Conservation (phyloP, 1,140 invertebrate species). For the Brachionus plicatilis region DNA sequence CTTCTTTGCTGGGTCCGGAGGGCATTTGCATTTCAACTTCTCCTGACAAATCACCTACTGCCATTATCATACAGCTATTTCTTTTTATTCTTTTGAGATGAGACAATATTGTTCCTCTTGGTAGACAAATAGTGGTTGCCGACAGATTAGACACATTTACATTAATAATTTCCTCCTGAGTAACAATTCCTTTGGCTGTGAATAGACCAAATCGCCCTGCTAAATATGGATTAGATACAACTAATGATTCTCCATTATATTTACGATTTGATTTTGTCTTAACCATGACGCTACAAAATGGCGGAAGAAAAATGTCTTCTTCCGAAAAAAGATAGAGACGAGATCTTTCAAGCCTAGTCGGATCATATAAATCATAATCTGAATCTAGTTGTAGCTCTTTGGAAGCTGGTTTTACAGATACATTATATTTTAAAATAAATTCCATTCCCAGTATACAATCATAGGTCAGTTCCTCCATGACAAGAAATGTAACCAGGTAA, state of each 20-base stretch:
- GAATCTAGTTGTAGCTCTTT: not conserved
- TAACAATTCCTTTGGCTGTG: not conserved
- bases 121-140: not conserved
- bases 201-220: not conserved
- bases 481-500: not conserved
- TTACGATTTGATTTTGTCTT: not conserved
- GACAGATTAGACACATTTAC: slow-evolving; percentile 50
- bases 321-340: not conserved
- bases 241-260: not conserved
- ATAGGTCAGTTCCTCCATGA: not conserved
- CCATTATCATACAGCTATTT: not conserved
- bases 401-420: not conserved
- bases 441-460: not conserved
- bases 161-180: slow-evolving; percentile 42
- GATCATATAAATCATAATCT: not conserved
- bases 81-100: not conserved
- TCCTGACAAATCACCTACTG: not conserved
- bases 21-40: not conserved
- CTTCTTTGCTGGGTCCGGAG: not conserved
- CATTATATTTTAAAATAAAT: not conserved
- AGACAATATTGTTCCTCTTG: not conserved
- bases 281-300: not conserved
- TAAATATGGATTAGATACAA: not conserved
- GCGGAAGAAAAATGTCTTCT: not conserved
- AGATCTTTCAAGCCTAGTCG: not conserved